Conservation (phyloP, 2,113 vertebrate species). For the Caranx melampygus region DNA sequence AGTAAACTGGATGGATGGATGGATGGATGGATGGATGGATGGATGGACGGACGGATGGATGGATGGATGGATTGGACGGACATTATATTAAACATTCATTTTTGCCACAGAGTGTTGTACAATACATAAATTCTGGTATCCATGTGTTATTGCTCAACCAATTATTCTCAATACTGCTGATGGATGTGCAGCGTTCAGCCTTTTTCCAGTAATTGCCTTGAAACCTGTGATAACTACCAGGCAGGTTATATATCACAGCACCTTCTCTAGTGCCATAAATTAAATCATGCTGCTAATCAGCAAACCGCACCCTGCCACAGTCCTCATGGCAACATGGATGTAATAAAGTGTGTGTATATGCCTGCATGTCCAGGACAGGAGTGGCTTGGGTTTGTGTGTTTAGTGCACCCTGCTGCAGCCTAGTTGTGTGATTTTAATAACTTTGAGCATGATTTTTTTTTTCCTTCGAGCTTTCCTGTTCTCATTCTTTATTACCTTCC, state of each 20-base stretch:
- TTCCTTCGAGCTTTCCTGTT: neutral
- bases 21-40: neutral
- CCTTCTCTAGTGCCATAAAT: constrained; percentile 33
- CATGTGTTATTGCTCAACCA: neutral
- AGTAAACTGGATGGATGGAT: constrained; percentile 21
- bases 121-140: neutral
- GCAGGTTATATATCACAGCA: neutral
- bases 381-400: constrained; percentile 28
- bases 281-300: constrained; percentile 29
- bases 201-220: constrained; percentile 12
- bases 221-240: neutral
- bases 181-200: neutral
- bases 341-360: constrained; percentile 27
- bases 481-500: constrained; percentile 18
- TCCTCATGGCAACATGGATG: constrained; percentile 5
- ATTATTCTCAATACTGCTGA: constrained; percentile 8
- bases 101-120: neutral
- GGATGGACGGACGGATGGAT: neutral
- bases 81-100: neutral
- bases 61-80: neutral
- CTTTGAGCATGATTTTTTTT: neutral
- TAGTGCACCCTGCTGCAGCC: neutral
- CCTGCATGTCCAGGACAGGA: neutral
- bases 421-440: constrained; percentile 42
- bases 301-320: neutral